A percentile compares a stretch with the other conserved stretches of the same genome.
Evolutionary conservation across 92 coral and sea anemone genomes (phyloP).

Genomic region (Muricea muricata): DNA sequence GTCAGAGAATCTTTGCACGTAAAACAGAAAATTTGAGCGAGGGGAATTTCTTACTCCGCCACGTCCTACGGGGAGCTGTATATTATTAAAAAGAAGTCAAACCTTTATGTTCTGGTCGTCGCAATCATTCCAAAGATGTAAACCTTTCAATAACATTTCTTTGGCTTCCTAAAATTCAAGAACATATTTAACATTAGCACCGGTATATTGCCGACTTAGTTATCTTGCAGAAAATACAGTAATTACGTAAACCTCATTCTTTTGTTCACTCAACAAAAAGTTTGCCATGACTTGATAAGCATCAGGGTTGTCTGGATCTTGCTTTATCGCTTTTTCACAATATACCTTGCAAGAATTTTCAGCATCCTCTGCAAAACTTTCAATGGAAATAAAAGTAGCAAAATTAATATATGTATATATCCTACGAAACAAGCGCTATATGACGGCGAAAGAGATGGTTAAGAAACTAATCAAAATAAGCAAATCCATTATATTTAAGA

Average conservation of each 20-base stretch:
- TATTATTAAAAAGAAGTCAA: not conserved
- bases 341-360: constrained; percentile 77
- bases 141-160: constrained; percentile 75
- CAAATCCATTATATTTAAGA: too few relatives aligned
- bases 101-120: constrained; percentile 82
- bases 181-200: not conserved
- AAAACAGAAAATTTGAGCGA: too few relatives aligned
- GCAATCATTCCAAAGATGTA: constrained; percentile 85
- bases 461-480: too few relatives aligned
- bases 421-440: too few relatives aligned
- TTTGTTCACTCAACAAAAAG: constrained; percentile 89
- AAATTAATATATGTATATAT: not conserved
- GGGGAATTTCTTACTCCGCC: too few relatives aligned
- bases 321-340: constrained; percentile 90
- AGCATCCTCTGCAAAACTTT: constrained; percentile 84
- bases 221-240: not conserved
- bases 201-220: not conserved
- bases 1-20: too few relatives aligned
- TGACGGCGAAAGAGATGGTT: too few relatives aligned
- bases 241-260: constrained; percentile 64
- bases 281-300: constrained; percentile 95
- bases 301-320: constrained; percentile 86
- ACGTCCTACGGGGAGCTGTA: too few relatives aligned
- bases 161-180: constrained; percentile 70
- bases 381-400: not conserved